Conservation (phyloP, 2,888 invertebrate species). For the Odontomyia ornata region DNA sequence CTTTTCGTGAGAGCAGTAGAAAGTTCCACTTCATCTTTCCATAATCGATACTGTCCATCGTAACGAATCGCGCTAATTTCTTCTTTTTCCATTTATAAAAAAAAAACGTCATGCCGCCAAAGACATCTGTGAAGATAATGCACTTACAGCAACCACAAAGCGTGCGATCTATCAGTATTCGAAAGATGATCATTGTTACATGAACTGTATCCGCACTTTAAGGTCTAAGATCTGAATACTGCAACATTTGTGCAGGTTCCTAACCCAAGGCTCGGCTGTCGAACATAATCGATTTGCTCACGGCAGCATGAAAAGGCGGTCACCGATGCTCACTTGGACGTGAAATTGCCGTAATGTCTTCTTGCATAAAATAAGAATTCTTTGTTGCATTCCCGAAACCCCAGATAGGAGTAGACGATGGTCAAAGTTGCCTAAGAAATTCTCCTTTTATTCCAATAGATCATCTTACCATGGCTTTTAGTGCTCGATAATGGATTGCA, state of each 20-base stretch:
- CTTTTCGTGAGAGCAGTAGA: too few relatives aligned
- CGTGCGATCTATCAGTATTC: slow-evolving; percentile 39
- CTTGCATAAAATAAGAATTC: slow-evolving; percentile 16
- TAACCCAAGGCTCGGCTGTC: neutral
- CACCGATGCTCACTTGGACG: slow-evolving; percentile 52
- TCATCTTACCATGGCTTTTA: slow-evolving; percentile 14
- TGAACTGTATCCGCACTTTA: slow-evolving; percentile 17
- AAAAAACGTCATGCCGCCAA: slow-evolving; percentile 18
- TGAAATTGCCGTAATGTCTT: slow-evolving; percentile 51
- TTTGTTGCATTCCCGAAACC: slow-evolving; percentile 20
- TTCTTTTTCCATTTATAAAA: neutral
- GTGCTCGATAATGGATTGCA: slow-evolving; percentile 28
- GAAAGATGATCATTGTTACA: slow-evolving; percentile 32
- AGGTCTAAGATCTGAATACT: neutral
- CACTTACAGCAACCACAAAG: slow-evolving; percentile 42
- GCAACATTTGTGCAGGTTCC: slow-evolving; percentile 25
- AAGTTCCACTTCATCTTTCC: too few relatives aligned
- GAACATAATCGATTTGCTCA: slow-evolving; percentile 52
- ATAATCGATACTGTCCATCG: slow-evolving; percentile 13
- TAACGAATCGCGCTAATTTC: slow-evolving; percentile 21
- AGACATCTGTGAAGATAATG: slow-evolving; percentile 40
- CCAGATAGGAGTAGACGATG: slow-evolving; percentile 20
- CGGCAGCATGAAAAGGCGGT: slow-evolving; percentile 54
- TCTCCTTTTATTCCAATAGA: neutral
- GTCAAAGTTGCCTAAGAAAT: slow-evolving; percentile 13